Base-by-base conservation (phyloP, 2,888 invertebrate genomes). In the Melanophora roralis region DNA sequence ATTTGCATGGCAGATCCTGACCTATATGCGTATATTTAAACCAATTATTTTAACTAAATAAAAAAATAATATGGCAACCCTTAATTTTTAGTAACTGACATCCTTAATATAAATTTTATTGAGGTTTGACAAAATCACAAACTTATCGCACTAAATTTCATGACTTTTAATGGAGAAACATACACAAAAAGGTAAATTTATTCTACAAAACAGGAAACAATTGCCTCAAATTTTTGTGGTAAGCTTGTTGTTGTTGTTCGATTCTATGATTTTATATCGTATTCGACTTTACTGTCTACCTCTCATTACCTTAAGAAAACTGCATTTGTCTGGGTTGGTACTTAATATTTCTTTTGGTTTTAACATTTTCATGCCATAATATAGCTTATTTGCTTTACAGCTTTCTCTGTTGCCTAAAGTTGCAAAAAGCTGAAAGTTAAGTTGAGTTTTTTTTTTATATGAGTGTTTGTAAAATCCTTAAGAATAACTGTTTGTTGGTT, bases 401-500 rank as follows among this genome's bases (percentile, higher is more conserved):
- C 65, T 75, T 72, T 75, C 71, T 65, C 16, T 72, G 62, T 45
- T 67, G 49, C 62, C 51, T 67, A 57, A 43, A 67, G 45, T 73
- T 72, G 40, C 38, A 16, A 47, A 19, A 21, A 57, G 71, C 47
- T 67, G 47, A 19, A 32, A 57, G 71, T 45, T 67, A 53, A 67
- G 71, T 67, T 67, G 71, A 53, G 72, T 76, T 55, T 65, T 65
- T 53, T n/a, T 53, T 65, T 57, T 72, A 73, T 64, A 68, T 76
- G 72, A 80, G 76, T 80, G 76, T 80, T 80, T 80, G 80, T 64
- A 80, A 80, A 76, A 80, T 80, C 80, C 80, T 80, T 72, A 67
- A 80, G 80, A 76, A 80, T 80, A 80, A 80, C 76, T 80, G 80
- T 80, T 76, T 80, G 80, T 73, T 76, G 72, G 67, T 73, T 80